A percentile compares a stretch with the other conserved stretches of the same genome.
phyloP scores from a whole-genome alignment of 1,140 invertebrate species.

The Ericerus pela region DNA sequence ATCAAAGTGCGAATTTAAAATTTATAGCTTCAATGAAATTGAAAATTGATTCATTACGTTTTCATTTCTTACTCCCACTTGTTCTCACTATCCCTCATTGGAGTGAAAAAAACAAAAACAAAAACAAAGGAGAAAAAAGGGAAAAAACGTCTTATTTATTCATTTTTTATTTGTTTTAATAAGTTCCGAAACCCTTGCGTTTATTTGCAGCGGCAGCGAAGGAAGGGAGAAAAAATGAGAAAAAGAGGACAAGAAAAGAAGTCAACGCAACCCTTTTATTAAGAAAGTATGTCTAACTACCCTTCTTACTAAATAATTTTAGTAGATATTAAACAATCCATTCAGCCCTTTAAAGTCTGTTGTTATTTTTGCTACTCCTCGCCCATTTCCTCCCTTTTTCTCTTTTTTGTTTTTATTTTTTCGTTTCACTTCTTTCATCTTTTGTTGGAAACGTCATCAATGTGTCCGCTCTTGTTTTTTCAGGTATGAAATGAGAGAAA shows the following conservation, averaged over 20 bases:
- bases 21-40: constrained; percentile 11
- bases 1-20: constrained; percentile 11
- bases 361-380: too few species aligned
- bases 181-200: constrained; percentile 7
- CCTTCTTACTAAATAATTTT: constrained; percentile 2
- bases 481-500: too few species aligned
- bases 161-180: constrained; percentile 12
- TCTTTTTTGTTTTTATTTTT: too few species aligned
- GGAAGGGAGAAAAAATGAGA: not conserved
- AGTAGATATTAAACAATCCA: constrained; percentile 7
- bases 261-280: constrained; percentile 9
- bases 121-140: too few species aligned
- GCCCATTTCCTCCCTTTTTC: too few species aligned
- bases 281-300: constrained; percentile 7
- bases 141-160: constrained; percentile 9
- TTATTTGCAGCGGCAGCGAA: not conserved
- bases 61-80: constrained; percentile 12
- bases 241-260: not conserved
- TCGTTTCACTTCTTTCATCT: too few species aligned
- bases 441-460: too few species aligned
- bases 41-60: constrained; percentile 11
- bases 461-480: too few species aligned
- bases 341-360: constrained; percentile 3
- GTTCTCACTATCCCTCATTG: not conserved
- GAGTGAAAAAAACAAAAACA: too few species aligned